These are phyloP conservation scores for Tauraco hartlaubi DNA, from an alignment of 2,797 vertebrate species.

Conservation along the genomic window DNA sequence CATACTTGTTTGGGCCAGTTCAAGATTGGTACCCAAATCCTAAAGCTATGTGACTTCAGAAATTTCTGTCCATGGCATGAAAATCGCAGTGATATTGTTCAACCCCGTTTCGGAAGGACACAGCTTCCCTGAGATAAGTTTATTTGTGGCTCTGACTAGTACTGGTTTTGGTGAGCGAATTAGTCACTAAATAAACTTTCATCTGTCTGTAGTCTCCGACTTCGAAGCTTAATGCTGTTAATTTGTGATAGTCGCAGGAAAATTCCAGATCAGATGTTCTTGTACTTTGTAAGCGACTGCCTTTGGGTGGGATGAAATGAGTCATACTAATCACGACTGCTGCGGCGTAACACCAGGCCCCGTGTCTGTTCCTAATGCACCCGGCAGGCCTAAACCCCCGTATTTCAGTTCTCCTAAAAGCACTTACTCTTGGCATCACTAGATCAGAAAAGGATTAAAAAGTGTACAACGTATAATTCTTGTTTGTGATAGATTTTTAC, in stretches of 20 bases:
- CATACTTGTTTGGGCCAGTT: neutral
- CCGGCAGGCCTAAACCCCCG: neutral
- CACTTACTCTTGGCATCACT: neutral
- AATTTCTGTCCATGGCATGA: neutral
- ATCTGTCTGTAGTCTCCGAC: neutral
- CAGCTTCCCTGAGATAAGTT: neutral
- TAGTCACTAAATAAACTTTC: neutral
- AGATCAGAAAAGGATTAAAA: neutral
- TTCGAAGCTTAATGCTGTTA: neutral
- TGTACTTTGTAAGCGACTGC: neutral
- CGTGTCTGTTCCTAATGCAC: neutral
- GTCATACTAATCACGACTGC: neutral
- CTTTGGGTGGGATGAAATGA: neutral
- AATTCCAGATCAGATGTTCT: neutral
- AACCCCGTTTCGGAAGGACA: neutral
- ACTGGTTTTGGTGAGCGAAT: neutral
- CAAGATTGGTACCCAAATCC: neutral
- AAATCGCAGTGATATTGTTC: neutral
- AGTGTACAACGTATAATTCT: constrained; percentile 11
- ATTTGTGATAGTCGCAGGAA: neutral
- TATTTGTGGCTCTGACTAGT: neutral
- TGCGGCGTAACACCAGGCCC: neutral
- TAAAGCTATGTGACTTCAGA: neutral
- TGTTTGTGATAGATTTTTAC: constrained; percentile 14
- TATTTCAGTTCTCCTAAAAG: neutral